Percentiles rank a stretch among this genome's conserved stretches.
Evolutionary conservation across 2,888 invertebrate species (phyloP).

Genomic region (Neuroscelio doddi): DNA sequence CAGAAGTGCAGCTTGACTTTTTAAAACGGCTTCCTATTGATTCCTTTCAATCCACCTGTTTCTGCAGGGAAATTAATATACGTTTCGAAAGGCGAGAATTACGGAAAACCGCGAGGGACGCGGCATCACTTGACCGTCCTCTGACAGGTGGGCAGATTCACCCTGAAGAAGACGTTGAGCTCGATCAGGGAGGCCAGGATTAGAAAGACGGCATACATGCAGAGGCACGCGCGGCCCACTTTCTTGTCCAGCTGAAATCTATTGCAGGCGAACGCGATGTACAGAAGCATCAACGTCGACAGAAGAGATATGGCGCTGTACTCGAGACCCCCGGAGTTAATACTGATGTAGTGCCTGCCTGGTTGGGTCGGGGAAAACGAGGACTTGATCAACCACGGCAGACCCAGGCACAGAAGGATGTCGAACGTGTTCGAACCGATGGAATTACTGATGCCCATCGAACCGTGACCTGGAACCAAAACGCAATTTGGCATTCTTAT

Average conservation of each 20-base stretch:
- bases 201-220: conserved; percentile 91
- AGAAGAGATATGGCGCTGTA: conserved; percentile 92
- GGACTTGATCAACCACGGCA: conserved; percentile 92
- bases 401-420: conserved; percentile 87
- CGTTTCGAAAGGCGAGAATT: not conserved
- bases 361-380: conserved; percentile 86
- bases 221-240: conserved; percentile 87
- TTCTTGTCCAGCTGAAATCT: conserved; percentile 89
- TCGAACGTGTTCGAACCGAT: conserved; percentile 94
- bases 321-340: conserved; percentile 92
- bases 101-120: too few species aligned
- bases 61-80: not conserved
- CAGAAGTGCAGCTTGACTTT: too few species aligned
- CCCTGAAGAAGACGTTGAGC: conserved; percentile 93
- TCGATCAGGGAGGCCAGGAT: conserved; percentile 92
- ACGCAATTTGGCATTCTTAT: not conserved
- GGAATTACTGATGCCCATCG: conserved; percentile 93
- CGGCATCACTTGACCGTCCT: conserved; percentile 67
- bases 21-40: too few species aligned
- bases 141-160: conserved; percentile 88
- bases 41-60: too few species aligned
- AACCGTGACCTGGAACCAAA: conserved; percentile 81
- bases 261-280: conserved; percentile 88
- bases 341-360: conserved; percentile 87
- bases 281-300: conserved; percentile 87